These are phyloP conservation scores for Morphnarchus princeps DNA, from an alignment of 2,113 vertebrate species.

Conservation along the genomic window DNA sequence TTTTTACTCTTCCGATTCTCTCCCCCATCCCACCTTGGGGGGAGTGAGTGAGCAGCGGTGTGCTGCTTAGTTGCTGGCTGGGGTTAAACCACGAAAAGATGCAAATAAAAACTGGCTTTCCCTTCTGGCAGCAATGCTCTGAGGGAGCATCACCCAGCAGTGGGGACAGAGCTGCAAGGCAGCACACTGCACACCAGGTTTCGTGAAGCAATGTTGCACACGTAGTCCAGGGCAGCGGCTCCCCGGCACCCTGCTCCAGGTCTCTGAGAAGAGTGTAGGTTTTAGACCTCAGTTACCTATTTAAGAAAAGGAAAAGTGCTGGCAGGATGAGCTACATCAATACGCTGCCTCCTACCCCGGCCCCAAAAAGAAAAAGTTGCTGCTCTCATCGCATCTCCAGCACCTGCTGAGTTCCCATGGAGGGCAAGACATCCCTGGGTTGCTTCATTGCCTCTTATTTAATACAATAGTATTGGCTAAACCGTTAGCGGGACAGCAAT, in stretches of 20 bases:
- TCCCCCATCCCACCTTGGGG: not conserved
- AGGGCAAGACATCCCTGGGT: not conserved
- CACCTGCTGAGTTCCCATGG: rapidly evolving
- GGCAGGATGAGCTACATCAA: not conserved
- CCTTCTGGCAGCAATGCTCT: not conserved
- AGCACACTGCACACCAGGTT: not conserved
- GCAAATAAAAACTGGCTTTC: not conserved
- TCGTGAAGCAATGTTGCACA: rapidly evolving
- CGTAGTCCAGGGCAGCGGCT: not conserved
- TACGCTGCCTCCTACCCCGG: not conserved
- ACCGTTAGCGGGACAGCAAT: not conserved
- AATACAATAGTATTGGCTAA: not conserved
- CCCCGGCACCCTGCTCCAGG: not conserved
- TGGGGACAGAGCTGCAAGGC: not conserved
- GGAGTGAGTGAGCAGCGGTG: rapidly evolving
- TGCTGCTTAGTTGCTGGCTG: not conserved
- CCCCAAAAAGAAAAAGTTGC: not conserved
- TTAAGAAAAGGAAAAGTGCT: not conserved
- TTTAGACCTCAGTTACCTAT: not conserved
- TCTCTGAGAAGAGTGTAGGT: not conserved
- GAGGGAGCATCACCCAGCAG: not conserved
- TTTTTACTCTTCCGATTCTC: not conserved
- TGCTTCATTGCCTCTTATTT: not conserved
- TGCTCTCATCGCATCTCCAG: not conserved
- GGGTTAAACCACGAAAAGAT: not conserved